Evolutionary conservation across 2,113 vertebrate genomes (phyloP).

Genomic region (Catharus minimus): DNA sequence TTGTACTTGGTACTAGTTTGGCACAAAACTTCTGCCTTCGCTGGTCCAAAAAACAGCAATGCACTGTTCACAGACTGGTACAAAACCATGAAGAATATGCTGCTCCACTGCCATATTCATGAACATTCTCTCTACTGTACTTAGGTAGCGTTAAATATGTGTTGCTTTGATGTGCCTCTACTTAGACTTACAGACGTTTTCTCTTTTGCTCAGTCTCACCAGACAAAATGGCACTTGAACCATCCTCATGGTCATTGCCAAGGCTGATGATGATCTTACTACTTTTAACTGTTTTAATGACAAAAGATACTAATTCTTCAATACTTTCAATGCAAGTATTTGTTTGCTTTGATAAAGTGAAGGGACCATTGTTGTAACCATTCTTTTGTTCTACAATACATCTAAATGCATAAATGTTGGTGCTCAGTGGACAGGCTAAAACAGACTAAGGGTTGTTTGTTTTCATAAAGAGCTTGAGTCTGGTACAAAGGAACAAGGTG

Average conservation of each 20-base stretch:
- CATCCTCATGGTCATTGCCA: neutral
- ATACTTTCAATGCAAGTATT: slow-evolving; percentile 5
- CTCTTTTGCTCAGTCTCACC: neutral
- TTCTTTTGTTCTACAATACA: neutral
- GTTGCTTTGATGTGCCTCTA: neutral
- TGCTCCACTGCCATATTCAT: neutral
- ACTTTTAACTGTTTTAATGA: neutral
- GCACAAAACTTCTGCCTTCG: neutral
- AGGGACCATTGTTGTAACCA: neutral
- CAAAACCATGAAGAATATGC: neutral
- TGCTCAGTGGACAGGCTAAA: neutral
- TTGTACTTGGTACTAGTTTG: neutral
- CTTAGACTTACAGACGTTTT: neutral
- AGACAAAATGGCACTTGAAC: neutral
- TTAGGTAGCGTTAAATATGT: neutral
- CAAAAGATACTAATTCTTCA: neutral
- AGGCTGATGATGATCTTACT: neutral
- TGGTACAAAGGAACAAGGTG: slow-evolving; percentile 39
- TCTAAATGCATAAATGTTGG: neutral
- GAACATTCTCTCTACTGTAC: neutral
- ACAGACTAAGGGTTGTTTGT: neutral
- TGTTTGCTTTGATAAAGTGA: slow-evolving; percentile 6
- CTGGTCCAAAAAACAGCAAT: neutral
- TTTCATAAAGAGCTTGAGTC: slow-evolving; percentile 21
- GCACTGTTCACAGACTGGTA: neutral